Evolutionary conservation across 2,113 vertebrate species (phyloP).

Genomic region (Papio anubis): DNA sequence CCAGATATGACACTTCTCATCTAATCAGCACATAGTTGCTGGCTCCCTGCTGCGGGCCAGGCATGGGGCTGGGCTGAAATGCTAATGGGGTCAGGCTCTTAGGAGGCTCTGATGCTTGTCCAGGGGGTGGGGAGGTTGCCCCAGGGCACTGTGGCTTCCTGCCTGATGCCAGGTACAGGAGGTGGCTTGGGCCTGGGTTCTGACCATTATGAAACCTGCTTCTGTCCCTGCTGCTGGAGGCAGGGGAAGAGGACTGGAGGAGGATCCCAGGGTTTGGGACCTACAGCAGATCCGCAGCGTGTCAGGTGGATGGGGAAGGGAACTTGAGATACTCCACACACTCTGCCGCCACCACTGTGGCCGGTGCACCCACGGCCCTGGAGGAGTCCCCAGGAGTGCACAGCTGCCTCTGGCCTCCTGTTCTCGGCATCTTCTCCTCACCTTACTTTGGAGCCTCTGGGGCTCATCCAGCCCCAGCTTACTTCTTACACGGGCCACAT

Average conservation of each 20-base stretch:
- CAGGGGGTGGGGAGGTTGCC: fast-evolving
- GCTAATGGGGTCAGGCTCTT: too few species aligned
- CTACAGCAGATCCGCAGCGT: fast-evolving
- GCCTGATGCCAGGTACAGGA: fast-evolving
- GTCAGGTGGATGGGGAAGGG: background rate
- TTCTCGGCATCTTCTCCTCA: too few species aligned
- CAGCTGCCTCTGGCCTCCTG: too few species aligned
- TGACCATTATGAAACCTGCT: background rate
- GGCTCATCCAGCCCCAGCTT: background rate
- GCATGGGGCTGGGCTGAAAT: background rate
- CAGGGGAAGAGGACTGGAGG: background rate
- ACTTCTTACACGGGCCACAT: background rate
- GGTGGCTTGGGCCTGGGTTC: background rate
- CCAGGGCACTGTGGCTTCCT: too few species aligned
- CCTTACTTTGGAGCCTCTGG: too few species aligned
- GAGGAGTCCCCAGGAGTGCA: background rate
- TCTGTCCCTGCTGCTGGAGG: background rate
- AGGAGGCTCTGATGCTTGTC: background rate
- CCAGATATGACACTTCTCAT: too few species aligned
- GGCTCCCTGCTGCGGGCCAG: too few species aligned
- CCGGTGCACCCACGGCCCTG: background rate
- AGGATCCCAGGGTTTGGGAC: background rate
- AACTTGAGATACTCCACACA: background rate
- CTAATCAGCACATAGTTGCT: fast-evolving
- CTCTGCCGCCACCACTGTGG: background rate